These are phyloP conservation scores for Pampus argenteus DNA, from an alignment of 2,797 vertebrate species.

Conservation along the genomic window DNA sequence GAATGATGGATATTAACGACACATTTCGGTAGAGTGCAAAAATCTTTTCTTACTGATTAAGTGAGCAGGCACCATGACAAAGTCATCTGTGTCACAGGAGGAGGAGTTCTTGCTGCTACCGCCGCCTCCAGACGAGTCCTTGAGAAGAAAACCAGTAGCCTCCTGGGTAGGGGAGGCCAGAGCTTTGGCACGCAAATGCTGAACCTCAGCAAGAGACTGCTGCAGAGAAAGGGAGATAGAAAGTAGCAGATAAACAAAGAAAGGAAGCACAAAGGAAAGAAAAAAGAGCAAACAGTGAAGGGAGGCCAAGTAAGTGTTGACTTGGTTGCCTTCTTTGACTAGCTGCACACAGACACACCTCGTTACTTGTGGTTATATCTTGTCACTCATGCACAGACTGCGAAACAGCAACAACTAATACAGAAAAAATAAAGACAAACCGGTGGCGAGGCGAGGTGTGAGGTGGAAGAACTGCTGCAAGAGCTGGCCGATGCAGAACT, in stretches of 20 bases:
- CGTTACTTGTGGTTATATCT: too few species aligned
- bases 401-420: neutral
- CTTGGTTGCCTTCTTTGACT: neutral
- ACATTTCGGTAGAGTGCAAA: neutral
- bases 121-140: conserved; percentile 88
- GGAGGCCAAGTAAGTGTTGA: neutral
- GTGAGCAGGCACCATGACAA: conserved; percentile 96
- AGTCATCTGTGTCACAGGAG: conserved; percentile 97
- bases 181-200: conserved; percentile 90
- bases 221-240: conserved; percentile 60
- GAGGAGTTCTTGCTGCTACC: conserved; percentile 97
- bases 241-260: conserved; percentile 8
- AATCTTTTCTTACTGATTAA: conserved; percentile 87
- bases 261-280: neutral
- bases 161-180: conserved; percentile 91
- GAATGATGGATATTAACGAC: neutral
- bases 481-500: conserved; percentile 97
- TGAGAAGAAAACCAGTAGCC: conserved; percentile 88
- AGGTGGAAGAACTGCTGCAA: conserved; percentile 97
- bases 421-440: conserved; percentile 76
- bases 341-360: neutral
- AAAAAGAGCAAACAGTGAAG: neutral
- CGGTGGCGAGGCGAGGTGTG: conserved; percentile 95
- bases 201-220: conserved; percentile 94
- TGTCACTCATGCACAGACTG: neutral